These are phyloP conservation scores for Leuciscus waleckii DNA, from an alignment of 2,797 vertebrate genomes.

Conservation along the genomic window DNA sequence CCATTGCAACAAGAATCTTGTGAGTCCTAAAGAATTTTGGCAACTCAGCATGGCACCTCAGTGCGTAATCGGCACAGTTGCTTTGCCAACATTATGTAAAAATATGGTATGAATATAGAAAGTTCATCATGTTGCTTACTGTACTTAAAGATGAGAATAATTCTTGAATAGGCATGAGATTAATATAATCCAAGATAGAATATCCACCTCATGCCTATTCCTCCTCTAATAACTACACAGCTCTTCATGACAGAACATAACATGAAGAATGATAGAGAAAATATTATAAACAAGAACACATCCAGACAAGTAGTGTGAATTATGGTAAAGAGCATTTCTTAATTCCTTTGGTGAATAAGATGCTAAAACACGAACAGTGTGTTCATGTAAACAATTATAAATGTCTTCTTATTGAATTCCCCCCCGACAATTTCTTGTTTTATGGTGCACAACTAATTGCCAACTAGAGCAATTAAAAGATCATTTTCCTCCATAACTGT, in stretches of 20 bases:
- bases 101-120: neutral
- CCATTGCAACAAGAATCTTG: neutral
- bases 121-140: neutral
- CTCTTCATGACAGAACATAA: neutral
- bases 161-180: neutral
- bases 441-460: neutral
- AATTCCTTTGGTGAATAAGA: neutral
- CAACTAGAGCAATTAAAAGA: constrained; percentile 1
- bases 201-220: neutral
- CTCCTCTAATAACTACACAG: neutral
- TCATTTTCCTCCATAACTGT: neutral
- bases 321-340: neutral
- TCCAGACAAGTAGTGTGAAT: neutral
- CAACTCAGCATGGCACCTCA: neutral
- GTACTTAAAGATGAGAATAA: neutral
- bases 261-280: neutral
- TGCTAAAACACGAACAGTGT: neutral
- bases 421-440: neutral
- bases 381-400: neutral
- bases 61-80: neutral
- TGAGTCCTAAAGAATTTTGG: neutral
- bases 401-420: neutral
- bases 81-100: neutral
- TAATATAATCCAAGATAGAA: neutral
- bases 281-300: neutral